Evolutionary conservation across 2,888 invertebrate species (phyloP), one percentile per base, ranked within the genome.

Genomic region (Caenorhabditis doughertyi): DNA sequence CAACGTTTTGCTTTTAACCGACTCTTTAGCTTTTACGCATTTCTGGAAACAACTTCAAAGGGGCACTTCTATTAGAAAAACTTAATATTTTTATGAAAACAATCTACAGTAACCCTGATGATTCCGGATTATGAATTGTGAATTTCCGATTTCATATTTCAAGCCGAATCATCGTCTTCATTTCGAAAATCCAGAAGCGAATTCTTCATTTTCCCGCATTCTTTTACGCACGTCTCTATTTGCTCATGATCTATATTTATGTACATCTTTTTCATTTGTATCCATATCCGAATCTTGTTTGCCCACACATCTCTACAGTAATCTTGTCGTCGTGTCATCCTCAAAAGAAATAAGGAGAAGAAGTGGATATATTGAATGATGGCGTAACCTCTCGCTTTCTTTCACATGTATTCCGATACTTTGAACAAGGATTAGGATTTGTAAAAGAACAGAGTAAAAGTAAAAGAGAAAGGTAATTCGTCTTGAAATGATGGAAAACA

Each of bases 131-230:
- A 11, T 9, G 29, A 42, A 47, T 65, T 23, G 29, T 23, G 18
- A 64, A 65, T 21, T 49, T 35, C 16, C 58, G 25, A 42, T 58
- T 58, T 35, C n/a, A 9, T 25, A 32, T 3, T 5, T 27, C 51
- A 51, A 27, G 51, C 23, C 65, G 35, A 51, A 65, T 51, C 65
- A 35, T 49, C 64, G 60, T 60, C 42, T 44, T 49, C 18, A 49
- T 29, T 64, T 32, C 49, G 51, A 51, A 65, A 65, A 65, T 65
- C 65, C 51, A 51, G 35, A 23, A 51, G 29, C 18, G n/a, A 55
- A 51, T 39, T n/a, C 72, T 56, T 35, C 49, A 64, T 60, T 73
- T 73, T 73, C 72, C 62, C 72, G 72, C 72, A 73, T 73, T 73
- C 49, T 44, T 73, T 55, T 55, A 64, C 32, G 51, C 32, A 35